phyloP scores from a whole-genome alignment of 2,113 vertebrate genomes.

The Phylloscopus trochilus region DNA sequence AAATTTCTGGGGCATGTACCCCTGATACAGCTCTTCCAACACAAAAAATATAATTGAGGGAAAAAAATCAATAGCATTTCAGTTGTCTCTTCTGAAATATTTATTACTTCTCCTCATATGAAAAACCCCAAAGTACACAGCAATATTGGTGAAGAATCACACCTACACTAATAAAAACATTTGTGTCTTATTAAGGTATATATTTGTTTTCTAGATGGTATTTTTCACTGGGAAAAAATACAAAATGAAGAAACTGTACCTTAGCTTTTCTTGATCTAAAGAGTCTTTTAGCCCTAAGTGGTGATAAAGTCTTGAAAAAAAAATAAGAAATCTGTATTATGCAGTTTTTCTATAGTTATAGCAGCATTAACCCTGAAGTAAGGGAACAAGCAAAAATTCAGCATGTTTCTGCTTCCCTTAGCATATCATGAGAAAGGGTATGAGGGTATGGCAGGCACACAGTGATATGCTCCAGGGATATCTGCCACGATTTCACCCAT shows the following conservation, averaged over 20 bases:
- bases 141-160: accelerated
- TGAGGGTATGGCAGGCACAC: not conserved
- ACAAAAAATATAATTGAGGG: not conserved
- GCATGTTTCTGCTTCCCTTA: not conserved
- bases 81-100: not conserved
- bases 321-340: not conserved
- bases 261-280: not conserved
- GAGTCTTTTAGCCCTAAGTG: not conserved
- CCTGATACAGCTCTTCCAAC: not conserved
- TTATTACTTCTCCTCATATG: not conserved
- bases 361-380: not conserved
- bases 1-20: not conserved
- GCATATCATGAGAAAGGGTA: not conserved
- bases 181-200: not conserved
- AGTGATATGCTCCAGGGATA: not conserved
- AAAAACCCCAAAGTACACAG: not conserved
- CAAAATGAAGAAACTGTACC: not conserved
- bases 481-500: not conserved
- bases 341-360: not conserved
- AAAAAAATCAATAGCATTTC: not conserved
- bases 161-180: not conserved
- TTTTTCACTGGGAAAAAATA: not conserved
- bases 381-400: not conserved
- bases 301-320: not conserved
- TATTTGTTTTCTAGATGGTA: not conserved